Evolutionary conservation across 1,140 invertebrate species (phyloP), one percentile per base, ranked within the genome.

Genomic region (Adelges cooleyi): DNA sequence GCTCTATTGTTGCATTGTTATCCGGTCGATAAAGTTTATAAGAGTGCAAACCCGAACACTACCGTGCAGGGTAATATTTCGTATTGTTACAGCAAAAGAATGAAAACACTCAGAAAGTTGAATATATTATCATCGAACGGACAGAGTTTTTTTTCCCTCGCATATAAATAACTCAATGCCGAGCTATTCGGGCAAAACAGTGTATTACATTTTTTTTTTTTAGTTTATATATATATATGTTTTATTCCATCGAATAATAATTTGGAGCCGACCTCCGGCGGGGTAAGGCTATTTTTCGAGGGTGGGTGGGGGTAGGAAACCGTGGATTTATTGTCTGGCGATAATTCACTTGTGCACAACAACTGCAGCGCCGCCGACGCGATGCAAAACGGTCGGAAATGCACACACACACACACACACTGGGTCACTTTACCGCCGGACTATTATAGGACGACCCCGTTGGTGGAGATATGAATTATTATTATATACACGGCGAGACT

Each of bases 291-390:
- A n/a, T n/a, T n/a, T n/a, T n/a, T n/a, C n/a, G n/a, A 22, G 13
- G 23, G 4, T 17, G 38, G 10, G 18, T 33, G 53, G 23, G 8
- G 38, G n/a, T n/a, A n/a, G 18, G 11, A 20, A 9, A 38, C 38
- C 53, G 11, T 44, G 53, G 53, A 56, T 56, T 56, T 56, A 56
- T 56, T 44, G 53, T 56, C 22, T n/a, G 40, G 23, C 22, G 38
- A 56, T 56, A 56, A 56, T 56, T 56, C 53, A 56, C 53, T 54
- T 54, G 52, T 40, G 40, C 52, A 40, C 53, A 44, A 56, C 53
- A 44, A 56, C 53, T 42, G 38, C 53, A n/a, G n/a, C n/a, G 27
- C 33, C 51, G 23, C n/a, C 53, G 53, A 44, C 8, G n/a, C n/a
- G 22, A 56, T 44, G 53, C 52, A 54, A 54, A 54, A 56, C 53